Conservation (phyloP, 2,797 vertebrate genomes). For the Xiphorhynchus erythropygius region DNA sequence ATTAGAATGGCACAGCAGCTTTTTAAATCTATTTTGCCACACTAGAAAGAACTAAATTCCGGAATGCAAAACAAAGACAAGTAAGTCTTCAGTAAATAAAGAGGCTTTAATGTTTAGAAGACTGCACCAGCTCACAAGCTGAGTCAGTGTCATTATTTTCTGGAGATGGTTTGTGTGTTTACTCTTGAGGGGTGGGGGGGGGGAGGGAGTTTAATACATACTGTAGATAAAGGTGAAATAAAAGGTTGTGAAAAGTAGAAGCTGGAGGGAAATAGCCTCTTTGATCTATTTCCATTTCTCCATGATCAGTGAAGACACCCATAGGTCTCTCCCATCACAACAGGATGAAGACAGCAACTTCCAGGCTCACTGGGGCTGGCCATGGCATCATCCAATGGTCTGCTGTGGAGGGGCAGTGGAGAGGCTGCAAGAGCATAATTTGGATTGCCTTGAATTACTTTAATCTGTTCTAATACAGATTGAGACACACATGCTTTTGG, state of each 20-base stretch:
- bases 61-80: neutral
- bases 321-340: neutral
- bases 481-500: neutral
- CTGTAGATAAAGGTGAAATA: neutral
- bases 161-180: neutral
- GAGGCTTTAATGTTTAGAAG: neutral
- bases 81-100: neutral
- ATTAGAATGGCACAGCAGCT: neutral
- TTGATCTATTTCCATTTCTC: neutral
- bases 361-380: neutral
- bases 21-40: neutral
- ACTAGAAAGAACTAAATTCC: neutral
- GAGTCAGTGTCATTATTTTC: neutral
- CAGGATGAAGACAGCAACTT: neutral
- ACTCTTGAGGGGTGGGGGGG: rapidly evolving
- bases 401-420: rapidly evolving
- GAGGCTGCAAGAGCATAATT: rapidly evolving
- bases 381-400: rapidly evolving
- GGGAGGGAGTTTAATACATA: neutral
- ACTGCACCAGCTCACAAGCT: neutral
- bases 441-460: neutral
- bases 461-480: neutral
- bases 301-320: neutral
- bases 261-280: rapidly evolving
- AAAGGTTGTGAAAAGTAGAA: neutral